These are phyloP conservation scores for Podarcis lilfordi DNA, from an alignment of 2,797 vertebrate genomes.

Conservation along the genomic window DNA sequence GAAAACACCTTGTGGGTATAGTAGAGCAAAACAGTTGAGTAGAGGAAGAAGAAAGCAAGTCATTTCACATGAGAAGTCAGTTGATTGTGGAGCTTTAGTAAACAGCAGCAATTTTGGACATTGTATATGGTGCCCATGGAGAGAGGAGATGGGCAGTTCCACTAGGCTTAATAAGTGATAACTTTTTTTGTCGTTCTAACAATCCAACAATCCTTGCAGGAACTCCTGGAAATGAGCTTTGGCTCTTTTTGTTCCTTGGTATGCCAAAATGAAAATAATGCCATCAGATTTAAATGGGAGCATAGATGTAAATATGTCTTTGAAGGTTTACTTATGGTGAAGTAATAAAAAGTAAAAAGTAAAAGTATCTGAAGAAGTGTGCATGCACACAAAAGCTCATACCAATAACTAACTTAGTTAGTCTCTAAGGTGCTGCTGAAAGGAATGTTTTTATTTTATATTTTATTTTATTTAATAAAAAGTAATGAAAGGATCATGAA, in stretches of 20 bases:
- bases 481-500: neutral
- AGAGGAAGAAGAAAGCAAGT: neutral
- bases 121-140: neutral
- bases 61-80: neutral
- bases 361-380: neutral
- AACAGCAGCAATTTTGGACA: neutral
- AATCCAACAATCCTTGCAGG: neutral
- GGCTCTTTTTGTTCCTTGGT: neutral
- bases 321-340: neutral
- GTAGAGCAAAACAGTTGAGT: neutral
- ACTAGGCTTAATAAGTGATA: neutral
- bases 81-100: neutral
- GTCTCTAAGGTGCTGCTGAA: too few relatives aligned
- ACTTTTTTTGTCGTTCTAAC: neutral
- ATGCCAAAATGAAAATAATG: neutral
- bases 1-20: neutral
- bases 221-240: neutral
- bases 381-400: too few relatives aligned
- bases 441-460: too few relatives aligned
- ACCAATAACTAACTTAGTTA: too few relatives aligned
- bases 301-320: neutral
- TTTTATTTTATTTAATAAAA: neutral
- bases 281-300: neutral
- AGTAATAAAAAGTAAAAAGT: conserved; percentile 9
- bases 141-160: neutral